Conservation (phyloP, 2,888 invertebrate species). For the Ophioninae sp. region DNA sequence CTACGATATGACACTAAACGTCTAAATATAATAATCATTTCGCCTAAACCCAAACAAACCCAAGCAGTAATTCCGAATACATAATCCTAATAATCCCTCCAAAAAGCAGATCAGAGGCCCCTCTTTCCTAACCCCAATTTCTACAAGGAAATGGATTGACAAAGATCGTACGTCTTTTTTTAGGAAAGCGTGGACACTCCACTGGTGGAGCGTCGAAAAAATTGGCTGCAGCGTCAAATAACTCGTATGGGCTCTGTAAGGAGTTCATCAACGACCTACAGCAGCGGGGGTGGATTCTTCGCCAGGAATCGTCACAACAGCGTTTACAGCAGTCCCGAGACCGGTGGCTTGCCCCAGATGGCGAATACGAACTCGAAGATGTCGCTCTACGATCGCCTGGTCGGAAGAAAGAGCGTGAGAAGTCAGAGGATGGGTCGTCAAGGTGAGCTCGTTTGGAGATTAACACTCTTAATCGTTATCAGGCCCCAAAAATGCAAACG, state of each 20-base stretch:
- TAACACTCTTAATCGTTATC: not conserved
- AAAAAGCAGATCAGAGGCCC: too few species aligned
- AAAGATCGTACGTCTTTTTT: not conserved
- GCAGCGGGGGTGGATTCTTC: conserved; percentile 89
- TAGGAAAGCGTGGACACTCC: conserved; percentile 96
- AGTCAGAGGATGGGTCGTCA: conserved; percentile 87
- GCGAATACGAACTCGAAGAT: conserved; percentile 84
- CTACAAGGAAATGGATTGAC: not conserved
- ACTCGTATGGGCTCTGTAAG: conserved; percentile 93
- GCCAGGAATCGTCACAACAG: conserved; percentile 90
- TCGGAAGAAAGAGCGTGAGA: conserved; percentile 90
- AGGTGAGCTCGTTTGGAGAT: conserved; percentile 81
- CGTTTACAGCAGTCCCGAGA: conserved; percentile 84
- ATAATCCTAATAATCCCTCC: too few species aligned
- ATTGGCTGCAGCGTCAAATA: conserved; percentile 93
- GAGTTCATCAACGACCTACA: conserved; percentile 93
- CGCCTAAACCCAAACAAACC: too few species aligned
- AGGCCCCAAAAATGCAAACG: not conserved
- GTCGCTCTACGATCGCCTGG: conserved; percentile 91
- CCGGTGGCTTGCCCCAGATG: conserved; percentile 77
- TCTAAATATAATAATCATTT: too few species aligned
- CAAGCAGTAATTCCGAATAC: too few species aligned
- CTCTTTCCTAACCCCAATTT: too few species aligned
- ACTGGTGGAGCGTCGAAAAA: conserved; percentile 91
- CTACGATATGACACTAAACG: too few species aligned